Evolutionary conservation across 2,797 vertebrate genomes (phyloP).

Genomic region (Esox masquinongy): DNA sequence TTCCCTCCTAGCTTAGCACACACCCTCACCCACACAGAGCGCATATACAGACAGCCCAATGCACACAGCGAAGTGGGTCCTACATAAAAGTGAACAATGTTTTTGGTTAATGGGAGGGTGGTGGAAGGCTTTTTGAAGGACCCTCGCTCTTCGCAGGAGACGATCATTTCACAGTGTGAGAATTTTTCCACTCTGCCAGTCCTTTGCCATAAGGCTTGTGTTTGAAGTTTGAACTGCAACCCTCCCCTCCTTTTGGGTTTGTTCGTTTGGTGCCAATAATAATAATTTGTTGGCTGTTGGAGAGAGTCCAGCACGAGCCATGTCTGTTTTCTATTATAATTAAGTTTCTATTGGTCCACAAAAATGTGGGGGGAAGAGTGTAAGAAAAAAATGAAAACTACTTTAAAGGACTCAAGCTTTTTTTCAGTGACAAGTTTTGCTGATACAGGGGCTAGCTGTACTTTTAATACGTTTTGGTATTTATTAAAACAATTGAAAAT

Average conservation of each 20-base stretch:
- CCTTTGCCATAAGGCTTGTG: conserved; percentile 61
- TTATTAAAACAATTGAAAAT: conserved; percentile 35
- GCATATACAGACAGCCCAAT: too few relatives aligned
- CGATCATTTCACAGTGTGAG: conserved; percentile 62
- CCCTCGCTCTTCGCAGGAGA: conserved; percentile 20
- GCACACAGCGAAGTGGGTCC: background rate
- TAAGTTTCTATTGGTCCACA: conserved; percentile 54
- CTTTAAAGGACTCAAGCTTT: conserved; percentile 33
- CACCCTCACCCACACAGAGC: background rate
- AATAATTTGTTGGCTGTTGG: conserved; percentile 64
- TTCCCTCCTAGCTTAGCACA: background rate
- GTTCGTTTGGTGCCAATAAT: conserved; percentile 51
- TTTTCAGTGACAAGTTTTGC: conserved; percentile 31
- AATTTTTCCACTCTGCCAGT: conserved; percentile 62
- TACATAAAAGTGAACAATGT: conserved; percentile 44
- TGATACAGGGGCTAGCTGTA: conserved; percentile 21
- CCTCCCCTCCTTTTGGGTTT: conserved; percentile 48
- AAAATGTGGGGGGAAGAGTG: conserved; percentile 41
- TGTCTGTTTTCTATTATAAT: conserved; percentile 63
- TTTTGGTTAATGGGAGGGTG: conserved; percentile 37
- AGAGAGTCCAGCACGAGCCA: conserved; percentile 48
- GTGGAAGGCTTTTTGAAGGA: conserved; percentile 50
- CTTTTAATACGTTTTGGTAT: conserved; percentile 11
- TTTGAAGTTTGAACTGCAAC: conserved; percentile 65
- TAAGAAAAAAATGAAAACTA: conserved; percentile 23